Conservation (phyloP, 1,140 invertebrate species). For the Trichogramma pretiosum region DNA sequence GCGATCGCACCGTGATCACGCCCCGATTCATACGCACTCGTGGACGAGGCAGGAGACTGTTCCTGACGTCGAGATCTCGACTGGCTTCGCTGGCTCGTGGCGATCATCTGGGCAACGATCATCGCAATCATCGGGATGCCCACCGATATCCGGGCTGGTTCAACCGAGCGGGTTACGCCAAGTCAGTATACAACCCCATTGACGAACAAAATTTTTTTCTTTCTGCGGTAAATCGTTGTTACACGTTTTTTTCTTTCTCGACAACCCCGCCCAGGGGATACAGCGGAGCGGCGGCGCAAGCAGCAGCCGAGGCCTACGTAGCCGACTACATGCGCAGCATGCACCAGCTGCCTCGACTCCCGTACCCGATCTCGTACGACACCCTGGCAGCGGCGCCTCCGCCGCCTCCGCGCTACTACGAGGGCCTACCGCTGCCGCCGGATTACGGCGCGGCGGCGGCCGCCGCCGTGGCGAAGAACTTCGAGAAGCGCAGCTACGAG, state of each 20-base stretch:
- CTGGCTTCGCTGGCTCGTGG: constrained; percentile 40
- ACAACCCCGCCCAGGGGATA: constrained; percentile 38
- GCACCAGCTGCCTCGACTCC: constrained; percentile 67
- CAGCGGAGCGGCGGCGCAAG: constrained; percentile 45
- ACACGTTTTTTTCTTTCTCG: not conserved
- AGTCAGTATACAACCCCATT: too few relatives aligned
- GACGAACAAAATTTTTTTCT: not conserved
- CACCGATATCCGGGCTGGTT: constrained; percentile 39
- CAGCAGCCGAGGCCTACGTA: constrained; percentile 65
- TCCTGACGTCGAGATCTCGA: constrained; percentile 42
- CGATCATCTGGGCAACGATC: constrained; percentile 31
- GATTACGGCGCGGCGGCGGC: constrained; percentile 48
- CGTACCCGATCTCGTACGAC: constrained; percentile 62
- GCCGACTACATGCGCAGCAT: constrained; percentile 73
- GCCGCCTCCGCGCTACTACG: constrained; percentile 66
- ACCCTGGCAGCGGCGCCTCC: constrained; percentile 61
- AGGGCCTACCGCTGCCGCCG: constrained; percentile 58
- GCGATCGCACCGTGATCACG: constrained; percentile 47
- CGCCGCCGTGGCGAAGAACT: constrained; percentile 48
- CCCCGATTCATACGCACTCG: constrained; percentile 43
- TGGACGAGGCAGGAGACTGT: constrained; percentile 41
- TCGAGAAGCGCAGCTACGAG: constrained; percentile 75
- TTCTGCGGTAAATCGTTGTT: constrained; percentile 16
- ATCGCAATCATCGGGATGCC: constrained; percentile 35
- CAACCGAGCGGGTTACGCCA: constrained; percentile 35